Evolutionary conservation across 2,113 vertebrate species (phyloP).

Genomic region (human): DNA sequence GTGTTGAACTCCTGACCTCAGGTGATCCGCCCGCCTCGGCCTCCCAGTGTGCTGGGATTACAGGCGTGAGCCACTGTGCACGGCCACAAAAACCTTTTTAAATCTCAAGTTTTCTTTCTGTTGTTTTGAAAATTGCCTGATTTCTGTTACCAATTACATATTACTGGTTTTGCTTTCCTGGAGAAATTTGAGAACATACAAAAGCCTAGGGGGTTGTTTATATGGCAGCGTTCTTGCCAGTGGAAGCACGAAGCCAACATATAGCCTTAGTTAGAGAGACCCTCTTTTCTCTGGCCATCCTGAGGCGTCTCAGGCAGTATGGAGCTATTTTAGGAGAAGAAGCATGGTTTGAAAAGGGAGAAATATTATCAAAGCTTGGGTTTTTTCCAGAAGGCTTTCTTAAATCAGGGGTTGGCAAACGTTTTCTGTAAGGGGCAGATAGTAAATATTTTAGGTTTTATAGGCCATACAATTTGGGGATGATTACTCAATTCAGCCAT

Average conservation of each 20-base stretch:
- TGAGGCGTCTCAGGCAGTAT: not conserved
- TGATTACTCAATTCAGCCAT: not conserved
- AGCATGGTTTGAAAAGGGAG: not conserved
- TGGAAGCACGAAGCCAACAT: not conserved
- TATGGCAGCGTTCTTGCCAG: not conserved
- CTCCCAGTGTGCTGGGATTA: too few species aligned
- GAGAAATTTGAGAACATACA: not conserved
- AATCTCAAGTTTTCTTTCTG: conserved; percentile 9
- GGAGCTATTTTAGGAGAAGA: not conserved
- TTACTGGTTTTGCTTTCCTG: conserved; percentile 6
- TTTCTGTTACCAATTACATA: not conserved
- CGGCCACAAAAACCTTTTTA: not conserved
- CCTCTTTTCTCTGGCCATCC: not conserved
- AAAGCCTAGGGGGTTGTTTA: not conserved
- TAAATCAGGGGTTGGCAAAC: not conserved
- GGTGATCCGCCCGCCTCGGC: too few species aligned
- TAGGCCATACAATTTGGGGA: not conserved
- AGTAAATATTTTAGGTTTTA: conserved; percentile 20
- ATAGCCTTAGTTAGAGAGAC: not conserved
- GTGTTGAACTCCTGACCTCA: too few species aligned
- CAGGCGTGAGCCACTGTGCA: too few species aligned
- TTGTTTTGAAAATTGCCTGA: conserved; percentile 10
- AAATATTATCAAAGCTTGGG: conserved; percentile 14
- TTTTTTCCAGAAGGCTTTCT: not conserved
- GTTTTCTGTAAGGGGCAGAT: not conserved